These are phyloP conservation scores for Lysiphlebus fabarum DNA, from an alignment of 1,140 invertebrate genomes.

Conservation along the genomic window DNA sequence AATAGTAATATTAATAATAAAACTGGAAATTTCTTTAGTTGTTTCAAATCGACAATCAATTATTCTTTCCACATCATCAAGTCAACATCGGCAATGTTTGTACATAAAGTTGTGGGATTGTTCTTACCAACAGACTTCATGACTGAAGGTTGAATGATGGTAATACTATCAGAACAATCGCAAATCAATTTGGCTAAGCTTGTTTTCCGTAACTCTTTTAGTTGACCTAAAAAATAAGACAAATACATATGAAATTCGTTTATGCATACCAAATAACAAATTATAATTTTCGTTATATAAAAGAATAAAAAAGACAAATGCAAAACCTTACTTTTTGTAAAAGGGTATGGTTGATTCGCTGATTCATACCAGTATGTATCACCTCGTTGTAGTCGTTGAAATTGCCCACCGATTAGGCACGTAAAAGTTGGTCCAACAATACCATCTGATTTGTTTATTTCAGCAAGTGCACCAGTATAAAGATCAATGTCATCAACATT, in stretches of 20 bases:
- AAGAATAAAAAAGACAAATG: constrained; percentile 9
- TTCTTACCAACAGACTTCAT: constrained; percentile 63
- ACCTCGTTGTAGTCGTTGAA: constrained; percentile 71
- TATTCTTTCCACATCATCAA: constrained; percentile 63
- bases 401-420: constrained; percentile 85
- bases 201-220: constrained; percentile 80
- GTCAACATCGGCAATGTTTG: constrained; percentile 57
- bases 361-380: constrained; percentile 88
- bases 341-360: constrained; percentile 62
- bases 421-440: constrained; percentile 80
- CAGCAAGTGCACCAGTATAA: constrained; percentile 80
- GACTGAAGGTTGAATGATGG: constrained; percentile 70
- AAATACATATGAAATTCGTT: no score
- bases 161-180: constrained; percentile 77
- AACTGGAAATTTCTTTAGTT: no score
- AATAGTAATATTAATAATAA: no score
- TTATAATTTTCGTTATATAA: constrained; percentile 1
- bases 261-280: not conserved
- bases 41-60: no score
- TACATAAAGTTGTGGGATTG: constrained; percentile 66
- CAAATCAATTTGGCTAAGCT: constrained; percentile 84
- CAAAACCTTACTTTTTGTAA: constrained; percentile 61
- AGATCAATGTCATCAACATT: constrained; percentile 82
- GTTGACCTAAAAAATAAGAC: constrained; percentile 65
- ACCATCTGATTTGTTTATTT: constrained; percentile 63